phyloP scores from a whole-genome alignment of 2,113 vertebrate genomes.

The Setophaga kirtlandii region DNA sequence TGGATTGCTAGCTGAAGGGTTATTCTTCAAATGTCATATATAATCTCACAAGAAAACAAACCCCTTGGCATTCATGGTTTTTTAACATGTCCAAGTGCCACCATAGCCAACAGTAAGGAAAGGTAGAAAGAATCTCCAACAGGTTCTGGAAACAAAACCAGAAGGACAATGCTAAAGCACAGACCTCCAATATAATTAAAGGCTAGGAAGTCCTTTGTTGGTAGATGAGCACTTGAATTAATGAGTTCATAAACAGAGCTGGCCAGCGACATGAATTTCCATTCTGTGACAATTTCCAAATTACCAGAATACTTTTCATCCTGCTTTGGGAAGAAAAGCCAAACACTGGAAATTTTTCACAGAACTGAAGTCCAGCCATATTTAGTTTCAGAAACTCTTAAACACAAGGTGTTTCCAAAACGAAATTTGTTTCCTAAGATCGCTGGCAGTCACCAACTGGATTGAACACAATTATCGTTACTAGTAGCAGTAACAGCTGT shows the following conservation, averaged over 20 bases:
- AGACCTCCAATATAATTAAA: neutral
- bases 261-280: slow-evolving; percentile 30
- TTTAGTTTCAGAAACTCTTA: slow-evolving; percentile 44
- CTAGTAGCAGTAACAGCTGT: neutral
- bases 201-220: neutral
- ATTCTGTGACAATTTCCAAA: slow-evolving; percentile 53
- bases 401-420: slow-evolving; percentile 44
- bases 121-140: neutral
- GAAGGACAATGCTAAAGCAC: neutral
- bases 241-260: slow-evolving; percentile 7
- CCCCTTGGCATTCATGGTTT: neutral
- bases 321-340: neutral
- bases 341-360: slow-evolving; percentile 47
- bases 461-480: neutral
- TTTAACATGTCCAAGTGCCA: neutral
- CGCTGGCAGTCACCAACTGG: neutral
- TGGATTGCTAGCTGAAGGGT: neutral
- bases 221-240: neutral
- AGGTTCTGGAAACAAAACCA: neutral
- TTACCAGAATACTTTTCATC: slow-evolving; percentile 43
- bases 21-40: neutral
- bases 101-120: neutral
- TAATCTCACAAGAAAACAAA: neutral
- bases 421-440: slow-evolving; percentile 3
- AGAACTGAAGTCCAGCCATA: slow-evolving; percentile 13